These are phyloP conservation scores for Drosophila trichaetosa DNA, from an alignment of 2,888 invertebrate species.

Conservation along the genomic window DNA sequence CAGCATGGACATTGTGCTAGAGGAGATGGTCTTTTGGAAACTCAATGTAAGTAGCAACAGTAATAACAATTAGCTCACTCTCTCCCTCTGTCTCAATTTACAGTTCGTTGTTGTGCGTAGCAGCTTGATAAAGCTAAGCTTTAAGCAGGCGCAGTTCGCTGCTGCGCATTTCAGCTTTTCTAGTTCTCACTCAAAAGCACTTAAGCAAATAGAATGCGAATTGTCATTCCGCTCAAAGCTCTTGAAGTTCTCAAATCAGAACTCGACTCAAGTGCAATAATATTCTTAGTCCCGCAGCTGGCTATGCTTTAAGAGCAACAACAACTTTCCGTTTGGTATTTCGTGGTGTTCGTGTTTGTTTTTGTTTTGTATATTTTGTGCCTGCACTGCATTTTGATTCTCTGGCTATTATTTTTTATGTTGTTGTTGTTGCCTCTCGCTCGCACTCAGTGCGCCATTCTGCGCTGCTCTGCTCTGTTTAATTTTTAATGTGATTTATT, in stretches of 20 bases:
- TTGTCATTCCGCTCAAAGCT: neutral
- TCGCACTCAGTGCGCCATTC: neutral
- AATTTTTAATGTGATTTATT: constrained; percentile 79
- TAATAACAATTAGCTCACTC: neutral
- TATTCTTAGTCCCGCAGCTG: neutral
- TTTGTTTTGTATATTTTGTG: constrained; percentile 9
- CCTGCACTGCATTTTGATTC: constrained; percentile 42
- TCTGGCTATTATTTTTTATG: constrained; percentile 19
- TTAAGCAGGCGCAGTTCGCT: constrained; percentile 3
- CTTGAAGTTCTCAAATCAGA: neutral
- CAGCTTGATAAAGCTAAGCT: constrained; percentile 6
- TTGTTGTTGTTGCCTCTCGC: constrained; percentile 17
- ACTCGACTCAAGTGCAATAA: neutral
- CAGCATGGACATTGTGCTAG: constrained; percentile 66
- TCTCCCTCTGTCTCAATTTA: neutral
- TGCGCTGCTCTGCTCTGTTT: constrained; percentile 46
- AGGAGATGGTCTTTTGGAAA: constrained; percentile 70
- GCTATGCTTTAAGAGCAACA: constrained; percentile 1
- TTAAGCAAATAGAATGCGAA: neutral
- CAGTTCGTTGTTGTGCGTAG: neutral
- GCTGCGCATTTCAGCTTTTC: neutral
- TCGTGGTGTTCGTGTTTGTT: constrained; percentile 12
- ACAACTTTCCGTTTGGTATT: constrained; percentile 2
- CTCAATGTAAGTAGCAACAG: constrained; percentile 65
- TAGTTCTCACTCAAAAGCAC: neutral